Base-by-base conservation (phyloP, 2,888 invertebrate species). In the Drosophila meridionalis region DNA sequence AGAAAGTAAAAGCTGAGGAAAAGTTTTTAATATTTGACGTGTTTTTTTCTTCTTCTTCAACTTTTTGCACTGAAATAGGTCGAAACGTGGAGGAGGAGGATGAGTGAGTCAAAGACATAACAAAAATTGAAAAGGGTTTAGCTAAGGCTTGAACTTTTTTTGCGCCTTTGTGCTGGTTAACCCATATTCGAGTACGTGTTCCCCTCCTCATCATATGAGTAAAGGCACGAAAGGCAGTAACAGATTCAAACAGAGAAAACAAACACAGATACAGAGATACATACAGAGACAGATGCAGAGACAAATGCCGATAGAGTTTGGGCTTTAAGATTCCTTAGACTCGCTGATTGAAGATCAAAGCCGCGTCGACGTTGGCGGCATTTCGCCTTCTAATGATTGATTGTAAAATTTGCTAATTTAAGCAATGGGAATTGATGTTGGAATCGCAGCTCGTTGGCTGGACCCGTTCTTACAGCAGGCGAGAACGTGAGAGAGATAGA, bases 121-220 rank as follows among this genome's bases (percentile, higher is more conserved):
- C 73, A 85, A 86, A 90, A 87, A 87, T 91, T 90, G 87, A 91
- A 90, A 90, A 90, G 91, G 90, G 90, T 90, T 91, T 84, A 90
- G 83, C 82, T 87, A 82, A 67, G 68, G 84, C 89, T 86, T 90
- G 83, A 88, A 83, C 89, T 87, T 79, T 82, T 80, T 71, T 76
- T 58, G 34, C 32, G 50, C 67, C 61, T 71, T 69, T 66, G 48
- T 62, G 42, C 60, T 69, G 74, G 67, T 73, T 76, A 76, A 75
- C 79, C 89, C 78, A 76, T 64, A 79, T 75, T 68, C 74, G 69
- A 63, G 71, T 71, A 67, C 75, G 73, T 79, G 85, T 68, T 42
- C 42, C 60, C 57, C 52, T 5, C 32, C 6, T 11, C 50, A 30
- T 30, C 78, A 76, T 57, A 75, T 76, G 76, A 64, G 80, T 40